These are phyloP conservation scores for Homalodisca vitripennis DNA, from an alignment of 1,140 invertebrate genomes.

Conservation along the genomic window DNA sequence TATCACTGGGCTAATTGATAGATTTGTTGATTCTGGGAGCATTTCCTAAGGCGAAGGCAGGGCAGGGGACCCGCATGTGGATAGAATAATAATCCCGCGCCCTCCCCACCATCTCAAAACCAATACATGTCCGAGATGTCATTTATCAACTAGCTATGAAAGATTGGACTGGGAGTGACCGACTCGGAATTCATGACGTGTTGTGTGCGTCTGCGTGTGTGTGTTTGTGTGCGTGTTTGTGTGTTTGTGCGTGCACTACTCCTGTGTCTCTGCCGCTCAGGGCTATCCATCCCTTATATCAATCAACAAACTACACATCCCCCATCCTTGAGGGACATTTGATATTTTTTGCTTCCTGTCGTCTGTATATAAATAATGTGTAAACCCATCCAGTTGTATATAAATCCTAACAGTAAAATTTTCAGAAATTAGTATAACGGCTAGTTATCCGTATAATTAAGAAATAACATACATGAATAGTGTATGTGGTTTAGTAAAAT, in stretches of 20 bases:
- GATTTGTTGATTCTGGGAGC: constrained; percentile 24
- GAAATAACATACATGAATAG: too few species aligned
- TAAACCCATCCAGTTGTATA: too few species aligned
- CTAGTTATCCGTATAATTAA: too few species aligned
- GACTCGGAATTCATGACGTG: neutral
- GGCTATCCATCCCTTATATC: too few species aligned
- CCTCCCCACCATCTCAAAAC: neutral
- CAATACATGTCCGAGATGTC: neutral
- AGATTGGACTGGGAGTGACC: constrained; percentile 1
- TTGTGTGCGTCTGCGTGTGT: constrained; percentile 23
- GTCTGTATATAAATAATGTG: too few species aligned
- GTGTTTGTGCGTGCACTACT: neutral
- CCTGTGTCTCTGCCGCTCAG: neutral
- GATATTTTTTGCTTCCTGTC: too few species aligned
- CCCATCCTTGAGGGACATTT: too few species aligned
- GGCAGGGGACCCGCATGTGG: neutral
- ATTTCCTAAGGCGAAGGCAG: neutral
- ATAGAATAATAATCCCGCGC: constrained; percentile 5
- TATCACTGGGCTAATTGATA: constrained; percentile 14
- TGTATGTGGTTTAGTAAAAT: too few species aligned
- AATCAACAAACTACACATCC: too few species aligned
- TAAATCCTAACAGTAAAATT: too few species aligned
- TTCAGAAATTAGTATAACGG: too few species aligned
- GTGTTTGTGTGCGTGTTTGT: constrained; percentile 21
- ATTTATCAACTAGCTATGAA: constrained; percentile 25